Evolutionary conservation across 2,113 vertebrate species (phyloP).

Genomic region (Paracanthobrama guichenoti): DNA sequence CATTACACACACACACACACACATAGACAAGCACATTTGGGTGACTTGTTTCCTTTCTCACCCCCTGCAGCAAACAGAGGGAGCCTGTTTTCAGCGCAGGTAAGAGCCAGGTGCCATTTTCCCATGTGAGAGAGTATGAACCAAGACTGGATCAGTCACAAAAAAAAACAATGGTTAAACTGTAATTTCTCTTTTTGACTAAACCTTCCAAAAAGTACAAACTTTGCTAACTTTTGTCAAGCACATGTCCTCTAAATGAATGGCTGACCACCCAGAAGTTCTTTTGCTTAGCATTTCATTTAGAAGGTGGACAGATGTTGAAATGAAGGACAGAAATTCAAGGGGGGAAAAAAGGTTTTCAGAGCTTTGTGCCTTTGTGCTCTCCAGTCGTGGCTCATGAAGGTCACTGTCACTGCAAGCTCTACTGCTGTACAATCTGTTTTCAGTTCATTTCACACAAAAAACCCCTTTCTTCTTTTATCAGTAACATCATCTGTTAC

Average conservation of each 20-base stretch:
- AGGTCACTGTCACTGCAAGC: not conserved
- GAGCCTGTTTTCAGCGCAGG: slow-evolving; percentile 96
- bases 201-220: slow-evolving; percentile 10
- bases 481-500: slow-evolving; percentile 52
- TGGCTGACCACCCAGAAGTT: not conserved
- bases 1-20: not conserved
- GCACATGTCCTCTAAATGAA: not conserved
- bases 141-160: slow-evolving; percentile 33
- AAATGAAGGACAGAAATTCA: no score
- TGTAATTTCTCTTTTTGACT: slow-evolving; percentile 14
- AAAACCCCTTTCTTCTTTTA: slow-evolving; percentile 46
- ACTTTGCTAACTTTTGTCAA: not conserved
- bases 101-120: slow-evolving; percentile 71
- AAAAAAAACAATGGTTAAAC: not conserved
- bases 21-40: slow-evolving; percentile 1
- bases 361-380: not conserved
- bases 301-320: slow-evolving; percentile 20
- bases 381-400: slow-evolving; percentile 25
- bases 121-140: slow-evolving; percentile 28
- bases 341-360: not conserved
- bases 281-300: not conserved
- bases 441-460: slow-evolving; percentile 42
- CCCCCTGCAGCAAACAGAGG: slow-evolving; percentile 90
- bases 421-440: slow-evolving; percentile 22
- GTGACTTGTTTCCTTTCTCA: slow-evolving; percentile 41